Evolutionary conservation across 2,113 vertebrate species (phyloP).

Genomic region (Alethe diademata): DNA sequence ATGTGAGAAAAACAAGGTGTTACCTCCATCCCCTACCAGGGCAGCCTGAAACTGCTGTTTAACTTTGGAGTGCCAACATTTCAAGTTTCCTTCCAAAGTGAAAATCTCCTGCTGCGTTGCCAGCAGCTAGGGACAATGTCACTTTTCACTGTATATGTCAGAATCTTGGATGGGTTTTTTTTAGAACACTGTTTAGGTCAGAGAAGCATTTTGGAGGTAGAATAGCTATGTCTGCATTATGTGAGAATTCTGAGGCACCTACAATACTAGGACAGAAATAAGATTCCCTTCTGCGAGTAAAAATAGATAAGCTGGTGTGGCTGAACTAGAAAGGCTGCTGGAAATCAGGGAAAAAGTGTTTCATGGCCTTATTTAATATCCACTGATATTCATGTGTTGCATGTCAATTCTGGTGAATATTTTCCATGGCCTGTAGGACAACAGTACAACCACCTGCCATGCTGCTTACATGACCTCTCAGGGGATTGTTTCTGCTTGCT

Average conservation of each 20-base stretch:
- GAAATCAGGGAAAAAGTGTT: background rate
- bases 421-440: background rate
- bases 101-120: background rate
- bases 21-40: background rate
- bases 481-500: background rate
- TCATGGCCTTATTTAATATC: background rate
- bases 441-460: background rate
- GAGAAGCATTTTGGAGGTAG: background rate
- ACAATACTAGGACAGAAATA: background rate
- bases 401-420: background rate
- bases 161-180: background rate
- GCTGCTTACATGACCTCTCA: background rate
- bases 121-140: background rate
- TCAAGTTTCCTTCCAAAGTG: background rate
- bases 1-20: background rate
- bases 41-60: background rate
- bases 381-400: background rate
- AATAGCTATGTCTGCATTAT: background rate
- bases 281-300: background rate
- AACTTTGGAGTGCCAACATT: background rate
- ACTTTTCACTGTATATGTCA: background rate
- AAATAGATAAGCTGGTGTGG: background rate
- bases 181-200: background rate
- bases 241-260: background rate
- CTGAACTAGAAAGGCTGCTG: background rate